Conservation (phyloP, 2,797 vertebrate species). For the Hydrolagus colliei region DNA sequence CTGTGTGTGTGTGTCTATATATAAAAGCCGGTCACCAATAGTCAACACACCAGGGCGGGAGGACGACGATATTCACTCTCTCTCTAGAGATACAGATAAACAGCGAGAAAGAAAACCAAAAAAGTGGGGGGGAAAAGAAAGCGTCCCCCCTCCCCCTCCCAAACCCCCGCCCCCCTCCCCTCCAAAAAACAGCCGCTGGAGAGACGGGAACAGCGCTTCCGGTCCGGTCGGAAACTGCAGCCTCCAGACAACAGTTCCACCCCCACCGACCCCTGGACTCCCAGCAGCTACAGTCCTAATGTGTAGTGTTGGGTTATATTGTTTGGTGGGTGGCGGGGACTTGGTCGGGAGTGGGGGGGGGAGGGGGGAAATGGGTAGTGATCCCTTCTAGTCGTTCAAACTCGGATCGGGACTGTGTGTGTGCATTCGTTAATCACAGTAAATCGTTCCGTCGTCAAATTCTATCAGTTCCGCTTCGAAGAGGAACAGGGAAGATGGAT, state of each 20-base stretch:
- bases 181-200: background rate
- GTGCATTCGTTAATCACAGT: background rate
- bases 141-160: no score
- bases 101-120: slow-evolving; percentile 9
- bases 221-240: slow-evolving; percentile 21
- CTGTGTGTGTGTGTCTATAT: background rate
- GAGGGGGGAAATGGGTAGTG: no score
- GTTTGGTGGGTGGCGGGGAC: no score
- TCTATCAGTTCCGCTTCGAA: background rate
- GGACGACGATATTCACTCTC: background rate
- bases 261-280: no score
- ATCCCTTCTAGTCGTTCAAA: no score
- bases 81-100: no score
- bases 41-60: background rate
- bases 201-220: slow-evolving; percentile 26
- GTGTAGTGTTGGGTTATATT: no score
- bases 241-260: slow-evolving; percentile 11
- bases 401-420: no score
- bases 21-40: background rate
- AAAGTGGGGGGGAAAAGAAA: background rate
- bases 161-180: no score
- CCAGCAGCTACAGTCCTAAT: no score
- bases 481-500: background rate
- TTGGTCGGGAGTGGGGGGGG: no score
- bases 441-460: slow-evolving; percentile 4